Base-by-base conservation (phyloP, 2,113 vertebrate genomes). In the Dromaius novaehollandiae region DNA sequence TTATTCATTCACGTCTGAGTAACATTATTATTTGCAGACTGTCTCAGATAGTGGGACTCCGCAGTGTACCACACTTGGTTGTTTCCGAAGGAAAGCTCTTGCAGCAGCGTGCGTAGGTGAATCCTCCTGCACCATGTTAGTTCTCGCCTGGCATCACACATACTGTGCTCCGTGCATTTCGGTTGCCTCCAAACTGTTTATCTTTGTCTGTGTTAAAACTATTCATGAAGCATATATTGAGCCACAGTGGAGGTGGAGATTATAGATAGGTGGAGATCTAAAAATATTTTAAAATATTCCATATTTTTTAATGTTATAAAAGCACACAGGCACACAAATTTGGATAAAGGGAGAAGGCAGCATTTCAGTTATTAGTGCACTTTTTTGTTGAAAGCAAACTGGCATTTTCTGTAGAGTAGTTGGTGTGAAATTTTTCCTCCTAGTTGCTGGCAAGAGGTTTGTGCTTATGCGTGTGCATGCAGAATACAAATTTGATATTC, bases 401-500 rank as follows among this genome's bases (percentile, higher is more conserved):
- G 36, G 38, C 5, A 3, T 74, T 58, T 46, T 46, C 58, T 40
- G 55, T 36, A 42, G 66, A 40, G n/a, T 48, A 34, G 40, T 22
- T 24, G 5, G 10, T 60, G 68, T 64, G 73, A 90, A 68, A 69
- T 40, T 64, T 85, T 70, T 26, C 79, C 19, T 89, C 15, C 24
- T 80, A 2, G 18, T 50, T 93, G 94, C 69, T 1, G 0, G 38
- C 34, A 8, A 56, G 44, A 90, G 48, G 92, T 80, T 91, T 80
- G 32, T 80, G 32, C 65, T 80, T 28, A 2, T 12, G 32, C 2
- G 0, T 8, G 50, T 0, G 2, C 38, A 2, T 0, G 1, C 34
- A 48, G 38, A 53, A 65, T 7, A 40, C 8, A 17, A 4, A 4
- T 46, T 4, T 48, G 16, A 1, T 61, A 7, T 32, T 84, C 84